Evolutionary conservation across 2,113 vertebrate species (phyloP).

Genomic region (Mirounga angustirostris): DNA sequence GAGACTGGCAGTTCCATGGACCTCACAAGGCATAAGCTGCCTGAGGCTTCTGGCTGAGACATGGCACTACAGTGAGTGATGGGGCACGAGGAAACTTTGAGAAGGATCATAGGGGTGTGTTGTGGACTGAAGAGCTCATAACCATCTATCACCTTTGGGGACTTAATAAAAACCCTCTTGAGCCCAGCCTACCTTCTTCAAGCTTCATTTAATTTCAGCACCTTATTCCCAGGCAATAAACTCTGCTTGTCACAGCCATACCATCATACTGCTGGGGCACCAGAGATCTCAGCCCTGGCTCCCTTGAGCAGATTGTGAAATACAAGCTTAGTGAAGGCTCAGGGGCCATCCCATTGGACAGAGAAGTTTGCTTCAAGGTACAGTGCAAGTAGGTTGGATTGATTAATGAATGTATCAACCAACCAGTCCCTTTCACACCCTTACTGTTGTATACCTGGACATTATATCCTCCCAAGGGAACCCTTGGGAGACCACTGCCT

Average conservation of each 20-base stretch:
- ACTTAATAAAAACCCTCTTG: background rate
- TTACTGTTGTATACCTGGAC: background rate
- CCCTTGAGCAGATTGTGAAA: background rate
- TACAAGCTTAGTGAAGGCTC: background rate
- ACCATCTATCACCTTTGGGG: background rate
- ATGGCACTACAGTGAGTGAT: background rate
- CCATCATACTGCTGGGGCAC: background rate
- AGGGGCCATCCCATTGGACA: background rate
- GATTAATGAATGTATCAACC: background rate
- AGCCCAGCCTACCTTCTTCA: background rate
- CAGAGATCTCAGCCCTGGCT: background rate
- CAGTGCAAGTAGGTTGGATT: background rate
- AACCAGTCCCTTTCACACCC: background rate
- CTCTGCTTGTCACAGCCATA: background rate
- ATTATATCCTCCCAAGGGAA: background rate
- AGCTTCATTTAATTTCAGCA: background rate
- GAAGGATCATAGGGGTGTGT: background rate
- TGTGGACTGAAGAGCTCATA: background rate
- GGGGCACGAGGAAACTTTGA: background rate
- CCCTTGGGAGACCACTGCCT: background rate
- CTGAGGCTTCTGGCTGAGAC: background rate
- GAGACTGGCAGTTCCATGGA: too few relatives aligned
- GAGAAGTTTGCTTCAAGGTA: background rate
- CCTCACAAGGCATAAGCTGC: background rate
- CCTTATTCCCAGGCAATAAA: background rate